Percentiles rank a stretch among this genome's conserved stretches.
Evolutionary conservation across 2,888 invertebrate genomes (phyloP).

Genomic region (Drosophila rubida): DNA sequence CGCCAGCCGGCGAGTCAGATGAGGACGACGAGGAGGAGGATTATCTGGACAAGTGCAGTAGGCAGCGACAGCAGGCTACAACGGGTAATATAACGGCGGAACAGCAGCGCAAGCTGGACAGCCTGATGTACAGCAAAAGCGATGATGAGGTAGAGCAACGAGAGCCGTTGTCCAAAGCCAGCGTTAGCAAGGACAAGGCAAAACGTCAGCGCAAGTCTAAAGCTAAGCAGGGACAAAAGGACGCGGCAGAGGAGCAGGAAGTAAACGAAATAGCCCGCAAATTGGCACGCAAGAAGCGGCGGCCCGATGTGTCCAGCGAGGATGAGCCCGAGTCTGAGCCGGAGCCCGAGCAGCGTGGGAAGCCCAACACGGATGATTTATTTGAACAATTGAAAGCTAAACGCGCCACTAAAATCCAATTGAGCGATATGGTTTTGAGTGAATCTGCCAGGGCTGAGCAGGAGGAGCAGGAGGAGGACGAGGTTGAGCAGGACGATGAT

Average conservation of each 20-base stretch:
- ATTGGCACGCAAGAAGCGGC: constrained; percentile 76
- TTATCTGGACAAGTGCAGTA: constrained; percentile 72
- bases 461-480: neutral
- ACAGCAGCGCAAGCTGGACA: constrained; percentile 80
- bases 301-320: constrained; percentile 65
- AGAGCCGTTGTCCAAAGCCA: constrained; percentile 47
- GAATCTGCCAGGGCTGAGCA: constrained; percentile 48
- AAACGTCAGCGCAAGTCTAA: constrained; percentile 47
- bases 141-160: constrained; percentile 83
- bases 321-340: constrained; percentile 35
- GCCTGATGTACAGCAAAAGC: constrained; percentile 83
- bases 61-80: constrained; percentile 40
- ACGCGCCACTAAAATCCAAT: constrained; percentile 73
- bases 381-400: constrained; percentile 81
- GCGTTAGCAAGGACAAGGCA: constrained; percentile 26
- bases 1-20: constrained; percentile 34
- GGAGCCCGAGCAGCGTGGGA: constrained; percentile 24
- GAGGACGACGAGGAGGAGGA: constrained; percentile 83
- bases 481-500: constrained; percentile 53
- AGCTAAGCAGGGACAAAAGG: constrained; percentile 32
- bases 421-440: constrained; percentile 68
- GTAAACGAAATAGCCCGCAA: constrained; percentile 76
- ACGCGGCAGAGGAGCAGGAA: constrained; percentile 52
- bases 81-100: constrained; percentile 65
- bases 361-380: constrained; percentile 62